Percentiles rank a stretch among this genome's conserved stretches.
Conservation (phyloP, 2,113 vertebrate species). For the Calidris pygmaea region DNA sequence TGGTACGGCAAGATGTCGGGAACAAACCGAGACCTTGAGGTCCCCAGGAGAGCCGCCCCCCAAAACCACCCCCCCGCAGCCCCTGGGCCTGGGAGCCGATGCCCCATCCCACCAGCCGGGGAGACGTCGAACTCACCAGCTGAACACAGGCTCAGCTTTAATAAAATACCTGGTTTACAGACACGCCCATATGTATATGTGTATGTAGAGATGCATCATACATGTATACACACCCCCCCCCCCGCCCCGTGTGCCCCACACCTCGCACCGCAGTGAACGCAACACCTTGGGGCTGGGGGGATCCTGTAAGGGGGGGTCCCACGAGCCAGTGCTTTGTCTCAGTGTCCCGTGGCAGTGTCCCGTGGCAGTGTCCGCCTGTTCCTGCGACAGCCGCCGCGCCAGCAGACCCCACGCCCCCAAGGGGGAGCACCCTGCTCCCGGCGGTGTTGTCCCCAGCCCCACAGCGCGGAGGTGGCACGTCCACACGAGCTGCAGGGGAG, state of each 20-base stretch:
- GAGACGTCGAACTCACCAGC: accelerated
- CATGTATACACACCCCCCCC: accelerated
- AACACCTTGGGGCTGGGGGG: neutral
- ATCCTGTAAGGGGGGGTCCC: neutral
- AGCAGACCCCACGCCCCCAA: neutral
- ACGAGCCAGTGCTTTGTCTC: neutral
- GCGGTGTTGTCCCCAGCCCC: neutral
- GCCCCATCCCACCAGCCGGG: neutral
- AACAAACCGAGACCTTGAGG: neutral
- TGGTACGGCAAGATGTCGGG: no score
- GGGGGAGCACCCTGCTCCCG: neutral
- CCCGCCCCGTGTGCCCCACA: accelerated
- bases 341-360: neutral
- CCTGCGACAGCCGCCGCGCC: neutral
- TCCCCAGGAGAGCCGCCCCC: neutral
- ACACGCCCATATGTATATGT: accelerated
- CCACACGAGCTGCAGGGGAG: neutral
- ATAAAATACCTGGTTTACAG: neutral
- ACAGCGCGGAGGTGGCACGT: accelerated
- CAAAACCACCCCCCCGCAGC: accelerated
- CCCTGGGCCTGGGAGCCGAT: accelerated
- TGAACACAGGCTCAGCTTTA: slow-evolving; percentile 25
- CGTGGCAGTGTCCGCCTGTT: neutral
- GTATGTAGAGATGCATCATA: accelerated
- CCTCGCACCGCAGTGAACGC: neutral